These are phyloP conservation scores for Isichthys henryi DNA, from an alignment of 2,113 vertebrate genomes.

Conservation along the genomic window DNA sequence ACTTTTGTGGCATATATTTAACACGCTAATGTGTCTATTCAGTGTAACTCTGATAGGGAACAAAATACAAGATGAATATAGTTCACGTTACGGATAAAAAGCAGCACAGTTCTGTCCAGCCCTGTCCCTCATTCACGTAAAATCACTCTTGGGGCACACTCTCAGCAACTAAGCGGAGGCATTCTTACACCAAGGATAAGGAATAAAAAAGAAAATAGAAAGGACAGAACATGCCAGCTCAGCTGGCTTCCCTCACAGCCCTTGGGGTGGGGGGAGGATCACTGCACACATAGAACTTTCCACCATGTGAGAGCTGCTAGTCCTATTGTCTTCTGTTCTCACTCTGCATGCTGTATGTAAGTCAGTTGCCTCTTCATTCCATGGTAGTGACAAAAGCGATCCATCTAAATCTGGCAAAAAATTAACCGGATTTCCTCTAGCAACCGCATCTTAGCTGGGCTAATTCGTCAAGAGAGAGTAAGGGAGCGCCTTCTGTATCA, in stretches of 20 bases:
- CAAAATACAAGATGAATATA: neutral
- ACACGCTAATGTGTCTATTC: neutral
- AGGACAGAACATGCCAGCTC: neutral
- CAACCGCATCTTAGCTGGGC: neutral
- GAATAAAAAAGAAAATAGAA: neutral
- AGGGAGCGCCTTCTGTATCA: neutral
- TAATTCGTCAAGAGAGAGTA: neutral
- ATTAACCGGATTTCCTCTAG: neutral
- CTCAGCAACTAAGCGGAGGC: neutral
- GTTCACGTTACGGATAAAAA: neutral
- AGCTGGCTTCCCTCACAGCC: neutral
- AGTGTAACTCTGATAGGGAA: neutral
- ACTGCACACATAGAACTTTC: too few species aligned
- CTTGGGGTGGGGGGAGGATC: neutral
- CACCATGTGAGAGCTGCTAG: neutral
- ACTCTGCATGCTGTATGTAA: neutral
- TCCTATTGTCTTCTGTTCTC: neutral
- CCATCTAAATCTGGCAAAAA: neutral
- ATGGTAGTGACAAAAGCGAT: neutral
- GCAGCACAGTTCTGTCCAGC: neutral
- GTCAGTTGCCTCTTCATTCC: neutral
- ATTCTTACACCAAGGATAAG: neutral
- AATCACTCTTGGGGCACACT: neutral
- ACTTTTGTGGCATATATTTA: neutral
- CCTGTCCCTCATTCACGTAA: neutral